phyloP scores from a whole-genome alignment of 2,113 vertebrate genomes.

The Thymallus thymallus region DNA sequence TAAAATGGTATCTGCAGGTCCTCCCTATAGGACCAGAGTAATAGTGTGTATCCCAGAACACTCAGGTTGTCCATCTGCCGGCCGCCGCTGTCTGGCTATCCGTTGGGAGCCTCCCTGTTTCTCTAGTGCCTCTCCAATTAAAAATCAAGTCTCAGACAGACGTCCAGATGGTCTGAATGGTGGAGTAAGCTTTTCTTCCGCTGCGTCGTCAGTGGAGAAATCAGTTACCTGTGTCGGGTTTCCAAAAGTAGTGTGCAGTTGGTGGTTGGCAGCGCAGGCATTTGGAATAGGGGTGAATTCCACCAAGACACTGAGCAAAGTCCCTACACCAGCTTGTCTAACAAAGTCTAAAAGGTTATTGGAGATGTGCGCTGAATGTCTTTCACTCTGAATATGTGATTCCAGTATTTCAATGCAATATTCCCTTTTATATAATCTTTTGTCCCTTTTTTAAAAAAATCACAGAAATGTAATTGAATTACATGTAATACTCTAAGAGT shows the following conservation, averaged over 20 bases:
- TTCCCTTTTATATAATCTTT: too few species aligned
- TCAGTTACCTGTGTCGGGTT: conserved; percentile 60
- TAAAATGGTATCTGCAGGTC: conserved; percentile 37
- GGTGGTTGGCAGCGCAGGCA: conserved; percentile 50
- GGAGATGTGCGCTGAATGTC: background rate
- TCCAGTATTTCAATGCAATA: background rate
- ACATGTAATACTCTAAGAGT: too few species aligned
- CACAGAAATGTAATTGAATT: background rate
- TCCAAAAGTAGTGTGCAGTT: conserved; percentile 48
- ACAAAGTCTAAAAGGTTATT: background rate
- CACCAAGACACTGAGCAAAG: background rate
- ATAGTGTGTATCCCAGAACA: conserved; percentile 26
- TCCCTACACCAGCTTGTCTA: background rate
- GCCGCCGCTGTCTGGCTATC: conserved; percentile 49
- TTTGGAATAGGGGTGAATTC: conserved; percentile 45
- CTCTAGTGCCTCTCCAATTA: conserved; percentile 69
- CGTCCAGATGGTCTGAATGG: conserved; percentile 61
- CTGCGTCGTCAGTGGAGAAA: conserved; percentile 63
- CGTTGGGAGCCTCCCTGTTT: conserved; percentile 59
- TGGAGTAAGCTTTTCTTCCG: conserved; percentile 59
- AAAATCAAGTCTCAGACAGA: conserved; percentile 66
- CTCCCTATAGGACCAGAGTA: conserved; percentile 26
- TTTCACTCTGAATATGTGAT: background rate
- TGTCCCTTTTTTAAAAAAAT: too few species aligned
- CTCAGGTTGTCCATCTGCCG: conserved; percentile 66